Base-by-base conservation (phyloP, 2,797 vertebrate species). In the Myiotriccus ornatus region DNA sequence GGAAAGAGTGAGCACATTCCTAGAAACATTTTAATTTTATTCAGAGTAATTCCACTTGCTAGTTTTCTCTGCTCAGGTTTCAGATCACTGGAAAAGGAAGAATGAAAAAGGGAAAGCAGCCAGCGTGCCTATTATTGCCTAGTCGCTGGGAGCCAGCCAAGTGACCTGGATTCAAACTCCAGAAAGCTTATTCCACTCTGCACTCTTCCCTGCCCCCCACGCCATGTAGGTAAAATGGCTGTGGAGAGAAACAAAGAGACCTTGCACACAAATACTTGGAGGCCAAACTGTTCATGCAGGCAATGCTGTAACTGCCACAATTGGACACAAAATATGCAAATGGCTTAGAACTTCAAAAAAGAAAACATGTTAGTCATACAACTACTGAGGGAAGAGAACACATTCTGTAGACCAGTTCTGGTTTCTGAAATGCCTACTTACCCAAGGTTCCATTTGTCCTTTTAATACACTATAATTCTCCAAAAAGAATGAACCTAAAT, bases 161-260 rank as follows among this genome's bases (percentile, higher is more conserved):
- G 70, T 97, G 96, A 97, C 97, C 96, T 97, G 97, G 95, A 96
- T 97, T 97, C 96, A 97, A 95, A 96, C 96, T 96, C 94, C 93
- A 96, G 96, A 97, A 97, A 96, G 94, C 88, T 95, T 95, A 95
- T 89, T 96, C 92, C 91, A 95, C 92, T 97, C 95, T 87, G 81
- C 68, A 52, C 87, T 91, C 84, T 7, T 81, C 96, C 94, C 96
- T 75, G 70, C 94, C 96, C 95, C 95, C 94, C 93, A 94, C 7
- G 1, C 57, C 64, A 79, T 44, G 81, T 78, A 97, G 89, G 95
- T 96, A 95, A 94, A 97, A 93, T 88, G 79, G 83, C 93, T 93
- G 94, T n/a, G 86, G 77, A 95, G 84, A 87, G 60, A 94, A 92
- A 97, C 93, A 95, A 96, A 97, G 94, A 86, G 93, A 83, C 64